Evolutionary conservation across 2,888 invertebrate genomes (phyloP).

Genomic region (Pristionchus maxplancki): DNA sequence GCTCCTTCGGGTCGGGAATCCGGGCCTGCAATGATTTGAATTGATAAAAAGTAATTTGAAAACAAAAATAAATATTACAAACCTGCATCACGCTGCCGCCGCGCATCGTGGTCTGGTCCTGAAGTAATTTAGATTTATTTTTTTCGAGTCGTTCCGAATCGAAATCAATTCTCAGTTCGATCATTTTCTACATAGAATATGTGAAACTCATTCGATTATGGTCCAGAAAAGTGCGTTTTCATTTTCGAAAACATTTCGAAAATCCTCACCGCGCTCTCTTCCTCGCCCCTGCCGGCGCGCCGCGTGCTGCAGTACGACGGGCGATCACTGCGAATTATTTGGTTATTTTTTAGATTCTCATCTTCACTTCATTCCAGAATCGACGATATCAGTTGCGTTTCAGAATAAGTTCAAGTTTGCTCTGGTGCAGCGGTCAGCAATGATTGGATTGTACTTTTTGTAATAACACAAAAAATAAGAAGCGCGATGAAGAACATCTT

Average conservation of each 20-base stretch:
- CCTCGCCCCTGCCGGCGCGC: background rate
- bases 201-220: too few species aligned
- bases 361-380: background rate
- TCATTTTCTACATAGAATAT: background rate
- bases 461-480: background rate
- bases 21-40: background rate
- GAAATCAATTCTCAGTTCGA: background rate
- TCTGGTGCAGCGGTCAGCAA: too few species aligned
- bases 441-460: too few species aligned
- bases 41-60: background rate
- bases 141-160: background rate
- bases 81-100: background rate
- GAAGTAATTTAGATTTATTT: background rate
- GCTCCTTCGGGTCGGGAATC: background rate
- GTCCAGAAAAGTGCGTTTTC: too few species aligned
- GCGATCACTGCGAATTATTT: background rate
- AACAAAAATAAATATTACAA: background rate
- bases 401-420: too few species aligned
- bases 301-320: slow-evolving; percentile 12
- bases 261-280: background rate
- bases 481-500: too few species aligned
- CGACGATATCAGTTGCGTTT: background rate
- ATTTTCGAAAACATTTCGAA: too few species aligned
- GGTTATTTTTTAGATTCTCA: background rate
- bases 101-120: background rate